Evolutionary conservation across 2,113 vertebrate species (phyloP).

Genomic region (Synchiropus splendidus): DNA sequence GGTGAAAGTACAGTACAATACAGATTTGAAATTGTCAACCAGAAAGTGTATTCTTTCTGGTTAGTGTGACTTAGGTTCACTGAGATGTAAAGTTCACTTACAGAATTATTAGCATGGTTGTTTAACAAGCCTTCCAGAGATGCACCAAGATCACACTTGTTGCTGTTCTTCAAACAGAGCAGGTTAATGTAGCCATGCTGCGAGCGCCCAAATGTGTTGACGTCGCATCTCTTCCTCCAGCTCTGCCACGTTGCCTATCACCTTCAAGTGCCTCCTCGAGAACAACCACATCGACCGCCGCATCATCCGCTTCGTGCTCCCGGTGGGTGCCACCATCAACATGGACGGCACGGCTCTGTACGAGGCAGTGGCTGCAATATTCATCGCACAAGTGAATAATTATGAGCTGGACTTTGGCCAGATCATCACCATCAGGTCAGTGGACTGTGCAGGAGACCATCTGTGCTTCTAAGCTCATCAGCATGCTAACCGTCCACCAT

Average conservation of each 20-base stretch:
- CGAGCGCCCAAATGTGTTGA: no score
- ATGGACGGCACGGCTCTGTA: slow-evolving; percentile 95
- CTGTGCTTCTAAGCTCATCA: slow-evolving; percentile 22
- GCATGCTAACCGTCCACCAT: neutral
- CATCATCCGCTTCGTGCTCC: slow-evolving; percentile 90
- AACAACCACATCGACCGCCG: slow-evolving; percentile 95
- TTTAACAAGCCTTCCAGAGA: no score
- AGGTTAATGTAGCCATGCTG: no score
- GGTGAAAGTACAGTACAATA: slow-evolving; percentile 56
- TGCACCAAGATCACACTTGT: no score
- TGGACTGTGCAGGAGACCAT: slow-evolving; percentile 3
- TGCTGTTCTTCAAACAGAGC: no score
- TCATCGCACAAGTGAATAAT: slow-evolving; percentile 96
- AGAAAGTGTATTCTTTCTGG: no score
- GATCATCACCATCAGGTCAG: slow-evolving; percentile 94
- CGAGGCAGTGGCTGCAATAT: slow-evolving; percentile 92
- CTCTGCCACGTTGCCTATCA: slow-evolving; percentile 96
- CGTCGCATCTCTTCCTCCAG: slow-evolving; percentile 50
- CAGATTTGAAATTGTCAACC: no score
- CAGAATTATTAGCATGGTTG: no score
- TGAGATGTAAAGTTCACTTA: no score
- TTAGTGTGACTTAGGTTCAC: no score
- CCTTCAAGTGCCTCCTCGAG: slow-evolving; percentile 97
- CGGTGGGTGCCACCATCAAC: slow-evolving; percentile 93
- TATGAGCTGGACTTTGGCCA: slow-evolving; percentile 95